Conservation (phyloP, 2,113 vertebrate genomes). For the Alouatta palliata region DNA sequence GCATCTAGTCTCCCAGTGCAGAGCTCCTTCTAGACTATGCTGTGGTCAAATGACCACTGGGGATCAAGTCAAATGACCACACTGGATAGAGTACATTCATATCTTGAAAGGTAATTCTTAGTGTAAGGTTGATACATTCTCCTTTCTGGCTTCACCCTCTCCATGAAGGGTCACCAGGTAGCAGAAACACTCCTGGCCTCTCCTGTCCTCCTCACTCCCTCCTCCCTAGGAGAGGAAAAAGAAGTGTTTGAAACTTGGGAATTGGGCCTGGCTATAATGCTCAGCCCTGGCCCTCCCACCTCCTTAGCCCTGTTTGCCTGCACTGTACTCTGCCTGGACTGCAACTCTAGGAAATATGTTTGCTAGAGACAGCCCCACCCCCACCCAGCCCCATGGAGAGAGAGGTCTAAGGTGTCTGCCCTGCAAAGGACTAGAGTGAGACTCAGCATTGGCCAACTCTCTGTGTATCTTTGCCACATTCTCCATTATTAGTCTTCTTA, state of each 20-base stretch:
- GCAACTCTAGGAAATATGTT: rapidly evolving
- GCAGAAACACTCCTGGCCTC: not conserved
- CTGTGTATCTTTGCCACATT: rapidly evolving
- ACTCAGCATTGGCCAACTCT: not conserved
- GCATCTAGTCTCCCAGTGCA: not conserved
- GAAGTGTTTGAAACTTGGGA: not conserved
- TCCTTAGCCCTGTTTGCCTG: too few species aligned
- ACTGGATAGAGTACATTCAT: rapidly evolving
- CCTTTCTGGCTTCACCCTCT: not conserved
- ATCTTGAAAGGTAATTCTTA: not conserved
- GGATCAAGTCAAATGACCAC: not conserved
- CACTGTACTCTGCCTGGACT: not conserved
- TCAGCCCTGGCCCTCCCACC: not conserved
- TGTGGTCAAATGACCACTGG: not conserved
- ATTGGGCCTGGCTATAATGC: not conserved
- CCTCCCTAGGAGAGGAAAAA: not conserved
- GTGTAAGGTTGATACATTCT: rapidly evolving
- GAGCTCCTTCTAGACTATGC: too few species aligned
- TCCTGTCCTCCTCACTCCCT: too few species aligned
- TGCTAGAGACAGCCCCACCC: too few species aligned
- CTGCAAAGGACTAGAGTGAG: rapidly evolving
- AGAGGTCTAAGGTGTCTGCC: not conserved
- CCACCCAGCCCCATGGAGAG: rapidly evolving
- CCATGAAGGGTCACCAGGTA: not conserved
- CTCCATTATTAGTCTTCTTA: rapidly evolving